Conservation (phyloP, 1,140 invertebrate genomes). For the Aporrectodea caliginosa region DNA sequence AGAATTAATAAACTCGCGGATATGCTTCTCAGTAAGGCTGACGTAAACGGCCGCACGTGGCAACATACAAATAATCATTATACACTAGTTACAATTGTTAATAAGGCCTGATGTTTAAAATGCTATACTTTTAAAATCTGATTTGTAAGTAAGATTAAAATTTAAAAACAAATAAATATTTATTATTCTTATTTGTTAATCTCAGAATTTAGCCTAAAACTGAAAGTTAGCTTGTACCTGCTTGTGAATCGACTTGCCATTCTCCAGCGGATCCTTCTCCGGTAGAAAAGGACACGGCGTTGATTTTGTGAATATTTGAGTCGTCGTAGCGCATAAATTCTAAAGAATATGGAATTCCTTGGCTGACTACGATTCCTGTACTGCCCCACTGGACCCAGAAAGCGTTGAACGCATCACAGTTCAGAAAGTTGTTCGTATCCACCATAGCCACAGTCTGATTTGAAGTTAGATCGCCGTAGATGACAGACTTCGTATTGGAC, state of each 20-base stretch:
- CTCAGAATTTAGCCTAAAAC: no score
- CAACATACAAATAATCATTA: no score
- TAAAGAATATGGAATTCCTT: neutral
- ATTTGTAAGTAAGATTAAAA: no score
- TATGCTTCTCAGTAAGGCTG: no score
- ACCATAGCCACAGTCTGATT: neutral
- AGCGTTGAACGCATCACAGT: neutral
- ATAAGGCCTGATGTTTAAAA: no score
- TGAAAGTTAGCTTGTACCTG: no score
- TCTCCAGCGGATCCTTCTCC: neutral
- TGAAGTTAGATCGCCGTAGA: neutral
- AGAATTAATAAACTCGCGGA: no score
- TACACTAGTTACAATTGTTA: no score
- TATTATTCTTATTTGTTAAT: no score
- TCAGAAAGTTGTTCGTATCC: neutral
- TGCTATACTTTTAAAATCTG: no score
- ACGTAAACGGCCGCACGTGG: no score
- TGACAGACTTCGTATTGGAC: slow-evolving; percentile 11
- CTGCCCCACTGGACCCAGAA: neutral
- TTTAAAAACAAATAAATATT: no score
- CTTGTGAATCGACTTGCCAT: neutral
- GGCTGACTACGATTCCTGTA: neutral
- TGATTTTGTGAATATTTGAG: neutral
- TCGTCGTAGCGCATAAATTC: neutral
- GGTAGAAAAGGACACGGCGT: neutral